Conservation (phyloP, 1,140 invertebrate species). For the Procambarus virginalis region DNA sequence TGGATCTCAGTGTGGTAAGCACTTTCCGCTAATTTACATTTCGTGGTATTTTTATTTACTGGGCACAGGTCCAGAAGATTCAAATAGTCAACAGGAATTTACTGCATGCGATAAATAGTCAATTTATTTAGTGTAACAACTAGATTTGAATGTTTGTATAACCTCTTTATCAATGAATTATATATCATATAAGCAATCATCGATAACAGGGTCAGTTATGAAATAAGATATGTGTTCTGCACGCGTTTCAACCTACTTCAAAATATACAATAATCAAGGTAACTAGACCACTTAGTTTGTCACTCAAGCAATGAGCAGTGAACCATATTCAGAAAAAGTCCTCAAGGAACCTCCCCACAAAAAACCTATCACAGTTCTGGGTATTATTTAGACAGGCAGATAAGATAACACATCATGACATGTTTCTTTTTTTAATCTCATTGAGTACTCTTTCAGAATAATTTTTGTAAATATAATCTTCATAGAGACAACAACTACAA, state of each 20-base stretch:
- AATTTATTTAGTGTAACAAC: conserved; percentile 25
- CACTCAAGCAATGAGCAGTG: not conserved
- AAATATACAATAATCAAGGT: conserved; percentile 8
- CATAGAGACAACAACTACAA: conserved; percentile 53
- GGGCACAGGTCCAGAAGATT: not conserved
- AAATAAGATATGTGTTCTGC: conserved; percentile 53
- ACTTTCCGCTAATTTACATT: conserved; percentile 6
- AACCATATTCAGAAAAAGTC: conserved; percentile 9
- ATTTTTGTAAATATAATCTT: not conserved
- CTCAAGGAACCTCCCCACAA: conserved; percentile 7
- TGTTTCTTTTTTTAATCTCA: not conserved
- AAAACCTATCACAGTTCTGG: conserved; percentile 14
- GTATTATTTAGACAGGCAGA: conserved; percentile 10
- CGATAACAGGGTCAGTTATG: conserved; percentile 1
- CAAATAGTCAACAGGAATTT: not conserved
- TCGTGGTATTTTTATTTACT: not conserved
- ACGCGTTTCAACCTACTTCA: conserved; percentile 60
- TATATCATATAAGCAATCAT: conserved; percentile 25
- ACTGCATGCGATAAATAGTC: conserved; percentile 19
- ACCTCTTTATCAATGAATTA: conserved; percentile 7
- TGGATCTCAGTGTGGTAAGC: conserved; percentile 28
- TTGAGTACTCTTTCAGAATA: conserved; percentile 3
- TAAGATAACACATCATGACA: not conserved
- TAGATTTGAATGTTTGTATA: conserved; percentile 22
- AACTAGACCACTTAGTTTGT: conserved; percentile 14